phyloP scores from a whole-genome alignment of 2,888 invertebrate species.

The Orthosia gothica region DNA sequence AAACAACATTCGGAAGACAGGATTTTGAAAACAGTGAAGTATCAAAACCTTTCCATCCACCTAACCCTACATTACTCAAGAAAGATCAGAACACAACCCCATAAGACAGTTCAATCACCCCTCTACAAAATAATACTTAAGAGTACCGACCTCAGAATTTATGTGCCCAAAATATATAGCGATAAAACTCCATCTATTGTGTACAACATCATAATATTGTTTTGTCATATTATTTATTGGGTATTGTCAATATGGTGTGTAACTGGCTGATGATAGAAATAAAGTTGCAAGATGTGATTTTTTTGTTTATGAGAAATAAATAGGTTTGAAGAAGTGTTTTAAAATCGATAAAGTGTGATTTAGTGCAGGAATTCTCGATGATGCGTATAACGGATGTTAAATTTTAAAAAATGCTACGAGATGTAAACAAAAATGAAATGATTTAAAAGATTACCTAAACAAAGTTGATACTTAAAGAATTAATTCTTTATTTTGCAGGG shows the following conservation, averaged over 20 bases:
- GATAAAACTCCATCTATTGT: slow-evolving; percentile 81
- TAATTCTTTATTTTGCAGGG: too few species aligned
- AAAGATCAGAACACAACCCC: slow-evolving; percentile 50
- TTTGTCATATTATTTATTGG: slow-evolving; percentile 86
- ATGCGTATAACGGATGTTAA: not conserved
- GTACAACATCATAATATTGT: slow-evolving; percentile 88
- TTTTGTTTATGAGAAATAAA: slow-evolving; percentile 28
- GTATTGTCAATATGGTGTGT: slow-evolving; percentile 58
- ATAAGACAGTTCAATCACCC: slow-evolving; percentile 77
- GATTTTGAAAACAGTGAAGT: slow-evolving; percentile 40
- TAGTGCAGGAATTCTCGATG: not conserved
- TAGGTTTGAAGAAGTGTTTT: slow-evolving; percentile 17
- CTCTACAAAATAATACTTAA: slow-evolving; percentile 80
- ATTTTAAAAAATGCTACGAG: too few species aligned
- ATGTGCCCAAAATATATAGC: slow-evolving; percentile 86
- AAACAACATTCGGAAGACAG: too few species aligned
- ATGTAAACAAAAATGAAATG: too few species aligned
- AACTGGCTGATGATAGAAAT: slow-evolving; percentile 10
- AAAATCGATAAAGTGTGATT: slow-evolving; percentile 34
- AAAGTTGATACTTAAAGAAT: not conserved
- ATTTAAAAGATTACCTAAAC: too few species aligned
- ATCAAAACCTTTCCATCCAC: slow-evolving; percentile 70
- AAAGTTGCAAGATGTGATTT: not conserved
- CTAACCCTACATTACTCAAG: slow-evolving; percentile 36
- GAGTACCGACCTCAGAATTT: slow-evolving; percentile 77